phyloP scores from a whole-genome alignment of 1,140 invertebrate species.

The Drosophila mojavensis region DNA sequence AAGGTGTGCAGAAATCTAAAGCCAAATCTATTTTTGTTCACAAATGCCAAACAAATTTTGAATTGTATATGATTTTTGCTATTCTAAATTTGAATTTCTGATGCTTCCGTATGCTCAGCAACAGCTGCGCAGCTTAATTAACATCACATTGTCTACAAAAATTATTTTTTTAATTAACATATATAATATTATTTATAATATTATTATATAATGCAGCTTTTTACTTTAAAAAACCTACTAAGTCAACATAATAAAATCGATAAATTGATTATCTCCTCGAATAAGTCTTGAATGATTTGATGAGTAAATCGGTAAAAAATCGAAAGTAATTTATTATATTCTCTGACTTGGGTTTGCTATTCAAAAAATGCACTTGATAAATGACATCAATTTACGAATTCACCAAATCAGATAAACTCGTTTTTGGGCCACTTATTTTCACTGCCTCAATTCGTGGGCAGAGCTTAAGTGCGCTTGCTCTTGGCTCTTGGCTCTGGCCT shows the following conservation, averaged over 20 bases:
- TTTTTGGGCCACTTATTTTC: conserved; percentile 14
- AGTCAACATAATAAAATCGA: too few species aligned
- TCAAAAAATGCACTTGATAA: conserved; percentile 10
- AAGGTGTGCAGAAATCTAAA: background rate
- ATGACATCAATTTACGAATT: background rate
- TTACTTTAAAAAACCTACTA: too few species aligned
- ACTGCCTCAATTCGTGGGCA: conserved; percentile 1
- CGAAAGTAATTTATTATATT: too few species aligned
- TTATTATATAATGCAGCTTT: background rate
- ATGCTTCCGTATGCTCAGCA: conserved; percentile 17
- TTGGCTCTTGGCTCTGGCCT: conserved; percentile 16
- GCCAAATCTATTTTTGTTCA: conserved; percentile 21
- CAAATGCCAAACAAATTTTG: conserved; percentile 18
- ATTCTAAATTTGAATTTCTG: conserved; percentile 13
- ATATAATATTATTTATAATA: background rate
- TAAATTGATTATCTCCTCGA: too few species aligned
- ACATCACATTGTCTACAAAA: conserved; percentile 46
- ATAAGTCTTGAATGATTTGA: too few species aligned
- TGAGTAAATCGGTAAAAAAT: too few species aligned
- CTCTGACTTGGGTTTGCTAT: background rate
- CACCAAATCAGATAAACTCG: conserved; percentile 18
- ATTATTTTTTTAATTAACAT: background rate
- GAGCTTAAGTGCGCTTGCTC: conserved; percentile 17
- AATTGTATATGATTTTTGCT: conserved; percentile 15
- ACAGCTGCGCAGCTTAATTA: conserved; percentile 53